Percentiles rank a stretch among this genome's conserved stretches.
Evolutionary conservation across 1,140 invertebrate species (phyloP).

Genomic region (Gonatopus flavifemur): DNA sequence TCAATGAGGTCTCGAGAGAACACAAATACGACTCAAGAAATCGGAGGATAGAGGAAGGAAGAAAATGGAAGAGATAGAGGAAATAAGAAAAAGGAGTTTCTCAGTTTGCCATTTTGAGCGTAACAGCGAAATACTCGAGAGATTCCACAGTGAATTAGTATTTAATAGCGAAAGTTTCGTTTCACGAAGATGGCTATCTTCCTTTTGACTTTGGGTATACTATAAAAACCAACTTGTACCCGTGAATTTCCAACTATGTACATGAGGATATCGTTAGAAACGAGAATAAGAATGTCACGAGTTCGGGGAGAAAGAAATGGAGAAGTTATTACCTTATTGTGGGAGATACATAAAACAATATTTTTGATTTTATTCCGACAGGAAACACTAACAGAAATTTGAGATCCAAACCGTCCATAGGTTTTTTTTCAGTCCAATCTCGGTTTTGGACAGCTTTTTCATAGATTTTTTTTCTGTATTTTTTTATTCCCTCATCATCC

Average conservation of each 20-base stretch:
- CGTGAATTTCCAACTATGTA: too few relatives aligned
- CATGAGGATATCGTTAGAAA: too few relatives aligned
- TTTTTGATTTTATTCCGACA: too few relatives aligned
- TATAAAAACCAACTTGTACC: too few relatives aligned
- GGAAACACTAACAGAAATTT: too few relatives aligned
- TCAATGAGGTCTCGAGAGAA: slow-evolving; percentile 19
- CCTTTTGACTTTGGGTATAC: slow-evolving; percentile 1
- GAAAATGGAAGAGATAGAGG: background rate
- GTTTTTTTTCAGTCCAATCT: too few relatives aligned
- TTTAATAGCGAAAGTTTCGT: slow-evolving; percentile 38
- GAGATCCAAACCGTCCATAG: too few relatives aligned
- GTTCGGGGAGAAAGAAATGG: background rate
- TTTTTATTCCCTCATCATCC: background rate
- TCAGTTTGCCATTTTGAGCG: slow-evolving; percentile 11
- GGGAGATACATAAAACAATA: too few relatives aligned
- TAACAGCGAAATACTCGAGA: slow-evolving; percentile 21
- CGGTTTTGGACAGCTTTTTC: slow-evolving; percentile 6
- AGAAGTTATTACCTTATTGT: background rate
- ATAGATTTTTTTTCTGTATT: slow-evolving; percentile 18
- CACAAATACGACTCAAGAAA: background rate
- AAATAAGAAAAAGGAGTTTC: slow-evolving; percentile 4
- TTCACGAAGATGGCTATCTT: slow-evolving; percentile 12
- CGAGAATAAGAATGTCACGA: background rate
- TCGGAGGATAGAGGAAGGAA: background rate
- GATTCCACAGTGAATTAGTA: slow-evolving; percentile 31